Conservation (phyloP, 2,113 vertebrate genomes). For the Naja naja region DNA sequence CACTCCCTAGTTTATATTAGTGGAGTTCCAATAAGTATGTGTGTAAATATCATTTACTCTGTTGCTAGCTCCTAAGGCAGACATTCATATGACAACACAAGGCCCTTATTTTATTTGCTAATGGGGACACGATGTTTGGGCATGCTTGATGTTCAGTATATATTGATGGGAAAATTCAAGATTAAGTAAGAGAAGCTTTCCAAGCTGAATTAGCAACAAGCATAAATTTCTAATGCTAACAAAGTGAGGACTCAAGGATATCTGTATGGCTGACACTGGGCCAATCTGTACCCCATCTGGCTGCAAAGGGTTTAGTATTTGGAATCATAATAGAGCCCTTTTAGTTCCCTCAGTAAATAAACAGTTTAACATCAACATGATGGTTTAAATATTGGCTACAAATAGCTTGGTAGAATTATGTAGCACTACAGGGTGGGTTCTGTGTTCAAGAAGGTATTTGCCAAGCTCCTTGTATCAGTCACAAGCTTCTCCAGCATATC, state of each 20-base stretch:
- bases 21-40: too few species aligned
- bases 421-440: background rate
- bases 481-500: background rate
- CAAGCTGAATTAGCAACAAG: conserved; percentile 41
- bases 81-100: too few species aligned
- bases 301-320: conserved; percentile 52
- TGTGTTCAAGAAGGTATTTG: background rate
- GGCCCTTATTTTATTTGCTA: conserved; percentile 14
- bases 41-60: too few species aligned
- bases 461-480: background rate
- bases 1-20: too few species aligned
- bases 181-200: conserved; percentile 33
- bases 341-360: conserved; percentile 41
- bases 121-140: conserved; percentile 20
- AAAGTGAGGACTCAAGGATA: conserved; percentile 44
- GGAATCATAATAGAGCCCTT: conserved; percentile 53
- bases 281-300: conserved; percentile 64
- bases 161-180: conserved; percentile 3
- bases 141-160: conserved; percentile 11
- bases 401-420: conserved; percentile 31
- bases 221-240: conserved; percentile 26
- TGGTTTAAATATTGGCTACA: conserved; percentile 41
- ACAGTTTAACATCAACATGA: conserved; percentile 35
- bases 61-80: background rate
- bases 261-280: conserved; percentile 48